Base-by-base conservation (phyloP, 1,140 invertebrate species). In the Conopomorpha cramerella region DNA sequence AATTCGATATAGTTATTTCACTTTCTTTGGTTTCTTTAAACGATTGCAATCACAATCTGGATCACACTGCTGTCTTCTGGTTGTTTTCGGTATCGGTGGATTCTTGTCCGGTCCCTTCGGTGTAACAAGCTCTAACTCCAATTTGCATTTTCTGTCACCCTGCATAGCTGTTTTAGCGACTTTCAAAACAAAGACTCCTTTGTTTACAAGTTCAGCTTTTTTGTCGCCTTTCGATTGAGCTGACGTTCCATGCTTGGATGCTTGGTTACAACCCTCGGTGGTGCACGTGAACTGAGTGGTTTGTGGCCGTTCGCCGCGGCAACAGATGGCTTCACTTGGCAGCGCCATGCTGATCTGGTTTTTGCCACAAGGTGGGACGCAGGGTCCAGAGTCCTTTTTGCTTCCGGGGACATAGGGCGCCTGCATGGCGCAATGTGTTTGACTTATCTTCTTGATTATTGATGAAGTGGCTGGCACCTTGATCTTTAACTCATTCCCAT, bases 361-460 rank as follows among this genome's bases (percentile, higher is more conserved):
- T 48, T 68, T 70, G 18, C 61, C 67, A 39, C 70, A 74, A 11
- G 70, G 70, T 31, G 58, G 46, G 35, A 54, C 36, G 33, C 70
- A 74, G 2, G 49, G 42, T 2, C 51, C 58, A n/a, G 40, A 49
- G 8, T 55, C 13, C 7, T 39, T 35, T 8, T 15, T 12, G 10
- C 16, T 34, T 0, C 28, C 28, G 8, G 30, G 45, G 43, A 40
- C 31, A 41, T 57, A 74, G 17, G 70, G 67, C 31, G 53, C 45
- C 47, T 68, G 65, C 46, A 74, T 53, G 7, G 51, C 31, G 35
- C 65, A 70, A 49, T 70, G 70, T 3, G 65, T 74, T 46, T 70
- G 65, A 48, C 70, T 74, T 23, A 74, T 68, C 49, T 74, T 74
- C 55, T 74, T 74, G 16, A 74, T 71, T 30, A 72, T 53, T 8